Base-by-base conservation (phyloP, 2,888 invertebrate species). In the Pyrochroa serraticornis region DNA sequence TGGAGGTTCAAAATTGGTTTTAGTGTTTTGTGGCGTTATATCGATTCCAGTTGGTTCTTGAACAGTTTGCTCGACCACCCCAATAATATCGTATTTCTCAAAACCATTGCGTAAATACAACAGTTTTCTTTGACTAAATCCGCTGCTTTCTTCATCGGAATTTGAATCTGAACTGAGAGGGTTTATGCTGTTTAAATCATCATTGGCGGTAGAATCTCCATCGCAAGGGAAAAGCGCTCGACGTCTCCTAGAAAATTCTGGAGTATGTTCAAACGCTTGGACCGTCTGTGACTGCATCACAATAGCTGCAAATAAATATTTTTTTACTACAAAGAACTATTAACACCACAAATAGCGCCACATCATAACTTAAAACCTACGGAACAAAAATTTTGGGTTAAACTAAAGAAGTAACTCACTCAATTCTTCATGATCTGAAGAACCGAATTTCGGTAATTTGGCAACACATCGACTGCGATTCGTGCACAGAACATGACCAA, bases 171-270 rank as follows among this genome's bases (percentile, higher is more conserved):
- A 82, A 81, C 66, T 82, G 53, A 85, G 68, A 10, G 84, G 82
- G 63, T 82, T 82, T 70, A 85, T 85, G 71, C 83, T 84, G 48
- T 85, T 85, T 57, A 85, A 76, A 68, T 84, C 85, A 42, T 82
- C 82, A 61, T 84, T 84, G 63, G 63, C 60, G 7, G 71, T 71
- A 14, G 66, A 67, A 37, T 66, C 62, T 12, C 58, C 52, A 10
- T 63, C 62, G 41, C 65, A 63, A 13, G 83, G 83, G 69, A 89
- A 88, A 62, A 88, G 79, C 63, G 85, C 83, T 63, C 87, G 84
- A 69, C 88, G 86, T 30, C 87, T 81, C 64, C 86, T 86, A 0
- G 84, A 81, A 74, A 87, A 80, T 68, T 83, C 83, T 1, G 87
- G 84, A 1, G 87, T 86, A 62, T 82, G 81, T 41, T 65, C 51